phyloP scores from a whole-genome alignment of 2,888 invertebrate genomes.

The Nasonovia ribisnigri region DNA sequence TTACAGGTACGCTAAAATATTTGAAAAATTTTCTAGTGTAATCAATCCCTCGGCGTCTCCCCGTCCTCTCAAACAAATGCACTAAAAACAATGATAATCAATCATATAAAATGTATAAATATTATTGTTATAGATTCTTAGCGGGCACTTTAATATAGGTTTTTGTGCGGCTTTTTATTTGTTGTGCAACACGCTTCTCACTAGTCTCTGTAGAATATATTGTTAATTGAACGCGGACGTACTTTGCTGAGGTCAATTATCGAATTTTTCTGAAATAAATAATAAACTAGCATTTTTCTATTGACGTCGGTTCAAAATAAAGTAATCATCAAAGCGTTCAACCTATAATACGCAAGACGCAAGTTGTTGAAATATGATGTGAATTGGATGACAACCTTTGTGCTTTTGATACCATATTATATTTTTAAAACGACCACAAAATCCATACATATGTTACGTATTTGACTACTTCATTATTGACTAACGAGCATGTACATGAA shows the following conservation, averaged over 20 bases:
- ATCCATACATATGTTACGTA: background rate
- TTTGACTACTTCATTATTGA: background rate
- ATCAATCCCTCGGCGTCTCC: background rate
- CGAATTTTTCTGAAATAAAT: constrained; percentile 3
- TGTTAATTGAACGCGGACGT: background rate
- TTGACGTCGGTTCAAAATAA: background rate
- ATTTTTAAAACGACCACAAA: background rate
- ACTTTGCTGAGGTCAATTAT: background rate
- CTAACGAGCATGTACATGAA: background rate
- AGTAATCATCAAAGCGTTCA: background rate
- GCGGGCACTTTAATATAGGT: background rate
- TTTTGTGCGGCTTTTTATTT: background rate
- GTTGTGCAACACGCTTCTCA: background rate
- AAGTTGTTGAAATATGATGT: background rate
- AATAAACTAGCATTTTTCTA: background rate
- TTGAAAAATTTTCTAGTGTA: background rate
- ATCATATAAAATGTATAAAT: background rate
- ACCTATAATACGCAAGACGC: background rate
- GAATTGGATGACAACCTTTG: background rate
- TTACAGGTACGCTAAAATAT: background rate
- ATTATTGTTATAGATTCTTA: background rate
- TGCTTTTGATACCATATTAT: background rate
- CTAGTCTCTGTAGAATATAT: background rate
- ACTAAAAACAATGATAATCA: background rate
- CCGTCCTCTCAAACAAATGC: background rate